Evolutionary conservation across 2,888 invertebrate genomes (phyloP).

Genomic region (Tethea ocularis): DNA sequence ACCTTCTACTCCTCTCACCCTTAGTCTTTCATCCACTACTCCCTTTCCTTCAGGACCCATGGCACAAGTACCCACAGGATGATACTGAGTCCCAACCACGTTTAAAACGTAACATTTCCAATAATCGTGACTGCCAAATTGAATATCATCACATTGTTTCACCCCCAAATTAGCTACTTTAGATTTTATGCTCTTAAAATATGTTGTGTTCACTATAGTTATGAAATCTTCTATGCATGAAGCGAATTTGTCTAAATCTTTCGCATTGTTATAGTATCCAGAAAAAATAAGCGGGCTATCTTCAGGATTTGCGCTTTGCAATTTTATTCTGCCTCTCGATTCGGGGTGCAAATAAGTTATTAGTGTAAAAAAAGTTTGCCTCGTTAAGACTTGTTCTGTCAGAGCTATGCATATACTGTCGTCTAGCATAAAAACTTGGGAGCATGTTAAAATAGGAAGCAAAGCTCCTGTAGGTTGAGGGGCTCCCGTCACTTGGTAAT

Average conservation of each 20-base stretch:
- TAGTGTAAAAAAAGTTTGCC: slow-evolving; percentile 32
- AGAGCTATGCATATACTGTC: slow-evolving; percentile 41
- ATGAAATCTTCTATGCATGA: slow-evolving; percentile 42
- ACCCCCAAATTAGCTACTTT: slow-evolving; percentile 35
- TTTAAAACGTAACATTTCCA: slow-evolving; percentile 53
- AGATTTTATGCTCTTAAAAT: slow-evolving; percentile 39
- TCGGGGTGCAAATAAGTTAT: slow-evolving; percentile 49
- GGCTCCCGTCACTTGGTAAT: slow-evolving; percentile 49
- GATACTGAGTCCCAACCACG: slow-evolving; percentile 85
- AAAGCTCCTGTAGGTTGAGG: slow-evolving; percentile 38
- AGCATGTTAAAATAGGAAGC: slow-evolving; percentile 40
- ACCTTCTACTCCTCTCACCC: slow-evolving; percentile 79
- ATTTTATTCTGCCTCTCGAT: slow-evolving; percentile 49
- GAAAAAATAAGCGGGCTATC: slow-evolving; percentile 43
- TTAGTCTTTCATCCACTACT: slow-evolving; percentile 54
- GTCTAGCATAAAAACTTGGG: slow-evolving; percentile 35
- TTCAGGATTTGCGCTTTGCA: slow-evolving; percentile 44
- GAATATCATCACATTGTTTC: slow-evolving; percentile 35
- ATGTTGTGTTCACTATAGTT: slow-evolving; percentile 41
- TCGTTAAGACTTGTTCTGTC: slow-evolving; percentile 28
- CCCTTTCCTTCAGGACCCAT: slow-evolving; percentile 53
- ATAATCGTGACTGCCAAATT: slow-evolving; percentile 42
- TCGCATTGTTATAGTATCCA: slow-evolving; percentile 35
- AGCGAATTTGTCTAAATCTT: slow-evolving; percentile 45
- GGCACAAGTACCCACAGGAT: slow-evolving; percentile 54